Evolutionary conservation across 1,140 invertebrate species (phyloP).

Genomic region (Drusus annulatus): DNA sequence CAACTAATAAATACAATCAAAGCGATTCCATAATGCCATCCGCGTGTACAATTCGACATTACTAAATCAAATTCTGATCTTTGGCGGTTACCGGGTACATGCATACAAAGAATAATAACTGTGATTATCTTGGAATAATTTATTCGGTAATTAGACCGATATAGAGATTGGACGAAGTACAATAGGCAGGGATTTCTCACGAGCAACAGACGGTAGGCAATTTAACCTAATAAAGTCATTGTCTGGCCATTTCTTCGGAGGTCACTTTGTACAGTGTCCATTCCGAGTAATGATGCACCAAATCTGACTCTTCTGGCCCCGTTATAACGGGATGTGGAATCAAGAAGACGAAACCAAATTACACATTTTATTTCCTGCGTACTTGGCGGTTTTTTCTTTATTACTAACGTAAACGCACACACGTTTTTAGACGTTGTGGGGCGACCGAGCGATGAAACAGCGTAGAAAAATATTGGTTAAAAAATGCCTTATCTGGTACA

Average conservation of each 20-base stretch:
- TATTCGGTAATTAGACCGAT: constrained; percentile 10
- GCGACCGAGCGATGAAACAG: too few relatives aligned
- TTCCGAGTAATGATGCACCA: constrained; percentile 10
- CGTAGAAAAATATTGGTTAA: too few relatives aligned
- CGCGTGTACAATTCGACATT: neutral
- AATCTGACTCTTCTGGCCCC: constrained; percentile 8
- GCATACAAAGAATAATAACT: constrained; percentile 4
- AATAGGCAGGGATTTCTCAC: constrained; percentile 29
- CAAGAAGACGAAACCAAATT: neutral
- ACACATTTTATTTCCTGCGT: neutral
- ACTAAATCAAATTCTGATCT: constrained; percentile 8
- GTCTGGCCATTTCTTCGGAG: constrained; percentile 6
- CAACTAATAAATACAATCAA: too few relatives aligned
- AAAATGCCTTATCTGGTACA: too few relatives aligned
- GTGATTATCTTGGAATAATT: constrained; percentile 18
- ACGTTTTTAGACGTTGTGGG: too few relatives aligned
- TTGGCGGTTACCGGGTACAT: neutral
- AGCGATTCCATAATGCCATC: too few relatives aligned
- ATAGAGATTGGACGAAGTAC: neutral
- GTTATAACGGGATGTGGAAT: constrained; percentile 22
- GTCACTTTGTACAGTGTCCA: constrained; percentile 34
- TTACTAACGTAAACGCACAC: too few relatives aligned
- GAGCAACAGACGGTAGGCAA: constrained; percentile 23
- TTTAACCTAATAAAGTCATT: constrained; percentile 40
- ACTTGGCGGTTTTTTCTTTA: too few relatives aligned